These are phyloP conservation scores for Rousettus leschenaultii DNA, from an alignment of 2,113 vertebrate genomes.

Conservation along the genomic window DNA sequence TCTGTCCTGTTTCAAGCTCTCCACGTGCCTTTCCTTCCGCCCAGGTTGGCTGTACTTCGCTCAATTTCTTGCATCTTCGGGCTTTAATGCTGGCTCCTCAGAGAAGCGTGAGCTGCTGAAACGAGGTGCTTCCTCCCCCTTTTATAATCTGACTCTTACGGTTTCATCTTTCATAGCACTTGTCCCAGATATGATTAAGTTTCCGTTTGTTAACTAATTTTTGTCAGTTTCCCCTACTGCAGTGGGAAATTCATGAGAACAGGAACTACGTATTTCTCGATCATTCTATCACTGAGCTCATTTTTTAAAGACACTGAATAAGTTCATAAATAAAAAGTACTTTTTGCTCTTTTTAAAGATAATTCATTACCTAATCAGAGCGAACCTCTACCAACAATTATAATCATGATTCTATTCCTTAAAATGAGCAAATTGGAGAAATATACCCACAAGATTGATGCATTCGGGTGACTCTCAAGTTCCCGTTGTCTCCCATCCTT, in stretches of 20 bases:
- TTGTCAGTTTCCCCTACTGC: background rate
- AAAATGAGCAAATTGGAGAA: background rate
- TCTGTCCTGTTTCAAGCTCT: background rate
- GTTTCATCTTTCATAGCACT: background rate
- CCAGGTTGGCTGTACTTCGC: background rate
- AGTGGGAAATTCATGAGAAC: background rate
- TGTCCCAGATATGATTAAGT: background rate
- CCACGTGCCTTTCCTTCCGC: background rate
- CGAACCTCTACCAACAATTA: background rate
- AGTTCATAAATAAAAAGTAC: background rate
- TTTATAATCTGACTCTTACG: background rate
- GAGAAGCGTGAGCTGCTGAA: background rate
- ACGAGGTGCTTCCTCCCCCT: background rate
- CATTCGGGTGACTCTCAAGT: background rate
- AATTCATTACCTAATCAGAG: background rate
- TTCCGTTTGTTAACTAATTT: background rate
- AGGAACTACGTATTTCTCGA: too few species aligned
- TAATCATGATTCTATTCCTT: background rate
- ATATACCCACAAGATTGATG: background rate
- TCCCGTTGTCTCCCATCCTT: accelerated
- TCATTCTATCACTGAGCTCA: background rate
- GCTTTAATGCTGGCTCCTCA: background rate
- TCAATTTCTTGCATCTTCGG: background rate
- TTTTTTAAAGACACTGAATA: background rate
- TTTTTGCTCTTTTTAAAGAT: background rate